A percentile compares a stretch with the other conserved stretches of the same genome.
Conservation (phyloP, 2,113 vertebrate species). For the Acrocephalus kingi region DNA sequence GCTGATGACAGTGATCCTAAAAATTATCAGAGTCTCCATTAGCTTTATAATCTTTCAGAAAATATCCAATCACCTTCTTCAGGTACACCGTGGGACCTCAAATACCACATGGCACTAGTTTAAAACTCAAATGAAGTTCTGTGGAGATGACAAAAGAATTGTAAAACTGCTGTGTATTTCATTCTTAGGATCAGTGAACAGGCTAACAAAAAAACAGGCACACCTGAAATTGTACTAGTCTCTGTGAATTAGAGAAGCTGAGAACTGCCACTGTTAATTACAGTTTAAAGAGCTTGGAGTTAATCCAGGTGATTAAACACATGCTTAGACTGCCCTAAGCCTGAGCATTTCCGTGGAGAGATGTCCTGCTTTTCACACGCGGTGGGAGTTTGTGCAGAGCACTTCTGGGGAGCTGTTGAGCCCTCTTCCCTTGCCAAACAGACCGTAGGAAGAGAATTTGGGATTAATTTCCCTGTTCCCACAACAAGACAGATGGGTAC, state of each 20-base stretch:
- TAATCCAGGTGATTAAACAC: neutral
- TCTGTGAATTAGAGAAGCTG: neutral
- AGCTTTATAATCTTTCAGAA: neutral
- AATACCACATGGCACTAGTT: neutral
- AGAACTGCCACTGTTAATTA: neutral
- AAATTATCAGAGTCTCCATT: neutral
- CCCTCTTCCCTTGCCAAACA: neutral
- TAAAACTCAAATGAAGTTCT: neutral
- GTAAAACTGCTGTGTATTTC: neutral
- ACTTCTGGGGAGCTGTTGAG: neutral
- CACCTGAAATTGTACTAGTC: neutral
- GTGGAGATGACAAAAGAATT: neutral
- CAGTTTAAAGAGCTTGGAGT: neutral
- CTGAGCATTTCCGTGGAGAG: neutral
- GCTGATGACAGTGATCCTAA: neutral
- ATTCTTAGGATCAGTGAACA: neutral
- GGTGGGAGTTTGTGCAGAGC: rapidly evolving
- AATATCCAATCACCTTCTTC: neutral
- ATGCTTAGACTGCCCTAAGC: neutral
- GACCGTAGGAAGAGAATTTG: neutral
- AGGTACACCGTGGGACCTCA: neutral
- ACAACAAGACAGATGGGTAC: neutral
- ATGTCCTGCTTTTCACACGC: neutral
- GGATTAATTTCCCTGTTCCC: neutral
- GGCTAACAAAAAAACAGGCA: neutral